A percentile compares a stretch with the other conserved stretches of the same genome.
These are phyloP conservation scores for Atherinomorus stipes DNA, from an alignment of 2,113 vertebrate genomes.

Conservation along the genomic window DNA sequence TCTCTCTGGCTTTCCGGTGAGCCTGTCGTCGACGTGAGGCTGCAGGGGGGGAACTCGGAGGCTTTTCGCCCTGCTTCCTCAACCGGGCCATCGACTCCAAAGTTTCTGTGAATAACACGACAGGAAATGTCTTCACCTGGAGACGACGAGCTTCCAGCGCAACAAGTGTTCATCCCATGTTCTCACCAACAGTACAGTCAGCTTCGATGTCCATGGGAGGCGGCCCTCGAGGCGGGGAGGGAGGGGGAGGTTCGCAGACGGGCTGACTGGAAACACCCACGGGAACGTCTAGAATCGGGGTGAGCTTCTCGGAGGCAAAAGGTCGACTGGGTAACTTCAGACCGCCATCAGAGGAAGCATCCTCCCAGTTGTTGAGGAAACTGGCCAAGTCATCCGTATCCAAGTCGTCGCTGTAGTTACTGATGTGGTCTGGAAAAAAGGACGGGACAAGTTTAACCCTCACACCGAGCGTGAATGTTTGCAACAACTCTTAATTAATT, in stretches of 20 bases:
- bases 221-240: constrained; percentile 70
- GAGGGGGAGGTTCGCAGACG: constrained; percentile 59
- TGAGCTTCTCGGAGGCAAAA: constrained; percentile 52
- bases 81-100: constrained; percentile 61
- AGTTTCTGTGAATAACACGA: constrained; percentile 43
- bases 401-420: constrained; percentile 90
- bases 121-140: not conserved
- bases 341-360: constrained; percentile 84
- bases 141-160: too few relatives aligned
- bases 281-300: constrained; percentile 21
- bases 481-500: too few relatives aligned
- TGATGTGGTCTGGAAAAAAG: constrained; percentile 85
- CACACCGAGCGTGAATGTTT: too few relatives aligned
- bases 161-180: not conserved
- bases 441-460: too few relatives aligned
- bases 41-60: constrained; percentile 68
- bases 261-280: constrained; percentile 68
- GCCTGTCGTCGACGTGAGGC: constrained; percentile 71
- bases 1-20: constrained; percentile 88
- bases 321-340: constrained; percentile 30
- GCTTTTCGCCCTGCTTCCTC: constrained; percentile 31
- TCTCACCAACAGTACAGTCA: constrained; percentile 90
- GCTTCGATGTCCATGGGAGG: constrained; percentile 90
- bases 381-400: constrained; percentile 92
- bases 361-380: constrained; percentile 94